phyloP scores from a whole-genome alignment of 1,140 invertebrate genomes.

The Zeugodacus cucurbitae region DNA sequence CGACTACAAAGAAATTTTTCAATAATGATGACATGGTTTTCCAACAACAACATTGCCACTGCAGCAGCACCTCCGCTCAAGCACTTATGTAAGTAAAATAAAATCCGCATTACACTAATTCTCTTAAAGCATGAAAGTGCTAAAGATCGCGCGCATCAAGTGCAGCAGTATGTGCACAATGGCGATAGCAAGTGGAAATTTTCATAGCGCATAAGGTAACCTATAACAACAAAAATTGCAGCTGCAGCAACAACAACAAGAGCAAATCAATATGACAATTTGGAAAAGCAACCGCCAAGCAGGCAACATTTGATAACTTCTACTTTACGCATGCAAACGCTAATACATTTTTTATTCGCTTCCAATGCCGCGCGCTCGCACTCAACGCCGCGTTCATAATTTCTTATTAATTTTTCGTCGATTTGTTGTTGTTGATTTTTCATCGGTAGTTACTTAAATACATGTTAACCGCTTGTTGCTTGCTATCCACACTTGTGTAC shows the following conservation, averaged over 20 bases:
- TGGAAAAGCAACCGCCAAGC: neutral
- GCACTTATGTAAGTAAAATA: no score
- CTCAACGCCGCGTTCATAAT: neutral
- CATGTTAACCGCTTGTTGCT: slow-evolving; percentile 27
- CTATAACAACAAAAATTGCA: neutral
- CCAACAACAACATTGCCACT: no score
- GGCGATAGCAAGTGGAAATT: neutral
- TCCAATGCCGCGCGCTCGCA: neutral
- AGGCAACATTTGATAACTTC: neutral
- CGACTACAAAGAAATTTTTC: no score
- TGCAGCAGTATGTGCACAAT: neutral
- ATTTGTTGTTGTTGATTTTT: neutral
- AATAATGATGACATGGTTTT: no score
- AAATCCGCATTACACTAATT: neutral
- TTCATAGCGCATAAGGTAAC: neutral
- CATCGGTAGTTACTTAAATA: slow-evolving; percentile 25
- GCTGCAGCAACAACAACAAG: no score
- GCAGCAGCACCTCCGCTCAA: no score
- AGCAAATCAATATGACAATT: neutral
- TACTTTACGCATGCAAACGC: slow-evolving; percentile 12
- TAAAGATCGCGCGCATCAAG: neutral
- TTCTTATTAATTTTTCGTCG: slow-evolving; percentile 27
- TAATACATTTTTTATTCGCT: neutral
- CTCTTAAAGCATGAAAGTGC: neutral
- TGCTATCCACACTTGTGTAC: slow-evolving; percentile 15